Evolutionary conservation across 1,140 invertebrate species (phyloP), one percentile per base, ranked within the genome.

Genomic region (Dendrolimus kikuchii): DNA sequence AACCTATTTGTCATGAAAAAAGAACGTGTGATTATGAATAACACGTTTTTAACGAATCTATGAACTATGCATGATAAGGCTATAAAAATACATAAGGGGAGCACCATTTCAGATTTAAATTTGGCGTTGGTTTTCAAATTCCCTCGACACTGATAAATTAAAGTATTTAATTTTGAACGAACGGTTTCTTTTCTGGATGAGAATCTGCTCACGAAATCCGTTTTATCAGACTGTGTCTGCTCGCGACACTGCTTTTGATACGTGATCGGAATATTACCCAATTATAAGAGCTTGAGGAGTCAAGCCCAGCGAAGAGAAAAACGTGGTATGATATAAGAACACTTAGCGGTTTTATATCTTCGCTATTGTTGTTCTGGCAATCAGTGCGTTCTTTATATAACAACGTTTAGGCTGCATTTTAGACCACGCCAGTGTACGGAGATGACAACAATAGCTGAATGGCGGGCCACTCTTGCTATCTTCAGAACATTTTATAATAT

Each of bases 181-280:
- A 53, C 60, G 55, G 66, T 60, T 64, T 62, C 60, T 64, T 71
- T 62, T 59, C 40, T 36, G 59, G 71, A 76, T 74, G 60, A 67
- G 68, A 74, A 71, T 75, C 49, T 59, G 57, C 60, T 71, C 62
- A 64, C 67, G 62, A 68, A 71, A 62, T 62, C 59, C 57, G 47
- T 51, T 70, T 73, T 71, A 76, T 71, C 73, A 63, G 65, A 59
- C 60, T 62, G 57, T 55, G 63, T 64, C 73, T 73, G 69, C 57
- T 61, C 59, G 55, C 62, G 73, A 78, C 76, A 73, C 53, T 58
- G 66, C 65, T 78, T 68, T 70, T 76, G 66, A 73, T 76, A 76
- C 76, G 76, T 78, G 76, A 74, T 74, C 64, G 50, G 76, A 79
- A 79, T 79, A 48, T 51, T 59, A 45, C 56, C 64, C 67, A 74